A percentile compares a stretch with the other conserved stretches of the same genome.
Evolutionary conservation across 2,797 vertebrate genomes (phyloP).

Genomic region (Clarias fuscus): DNA sequence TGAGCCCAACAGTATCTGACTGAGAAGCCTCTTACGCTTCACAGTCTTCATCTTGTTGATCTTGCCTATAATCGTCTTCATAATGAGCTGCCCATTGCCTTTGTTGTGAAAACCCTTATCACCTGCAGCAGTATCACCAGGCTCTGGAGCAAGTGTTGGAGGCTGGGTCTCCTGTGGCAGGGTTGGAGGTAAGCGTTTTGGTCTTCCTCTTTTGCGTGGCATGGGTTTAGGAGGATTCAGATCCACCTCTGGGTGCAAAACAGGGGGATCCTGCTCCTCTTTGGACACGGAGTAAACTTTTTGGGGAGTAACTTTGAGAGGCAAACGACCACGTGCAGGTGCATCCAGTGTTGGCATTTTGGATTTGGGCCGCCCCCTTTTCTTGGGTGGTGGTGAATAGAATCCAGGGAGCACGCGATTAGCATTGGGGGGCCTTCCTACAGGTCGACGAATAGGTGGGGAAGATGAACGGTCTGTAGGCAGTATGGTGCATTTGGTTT

Average conservation of each 20-base stretch:
- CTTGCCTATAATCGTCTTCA: conserved; percentile 97
- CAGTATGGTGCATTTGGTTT: conserved; percentile 66
- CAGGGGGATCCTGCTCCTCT: conserved; percentile 92
- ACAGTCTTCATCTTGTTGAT: conserved; percentile 99
- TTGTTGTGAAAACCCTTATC: conserved; percentile 83
- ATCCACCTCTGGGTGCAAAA: conserved; percentile 95
- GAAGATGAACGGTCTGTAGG: conserved; percentile 62
- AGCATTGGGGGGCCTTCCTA: conserved; percentile 77
- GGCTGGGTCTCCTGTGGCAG: conserved; percentile 87
- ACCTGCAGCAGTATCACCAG: conserved; percentile 71
- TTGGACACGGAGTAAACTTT: conserved; percentile 92
- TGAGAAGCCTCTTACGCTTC: conserved; percentile 92
- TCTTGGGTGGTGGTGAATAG: conserved; percentile 73
- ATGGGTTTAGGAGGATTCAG: conserved; percentile 87
- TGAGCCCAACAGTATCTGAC: conserved; percentile 86
- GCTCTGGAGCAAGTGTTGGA: conserved; percentile 85
- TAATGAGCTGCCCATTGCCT: conserved; percentile 92
- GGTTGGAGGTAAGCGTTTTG: conserved; percentile 88
- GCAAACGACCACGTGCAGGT: conserved; percentile 78
- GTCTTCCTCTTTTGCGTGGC: conserved; percentile 93
- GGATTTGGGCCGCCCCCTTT: conserved; percentile 88
- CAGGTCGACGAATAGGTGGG: conserved; percentile 71
- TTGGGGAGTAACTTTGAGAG: conserved; percentile 86
- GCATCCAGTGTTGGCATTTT: conserved; percentile 94
- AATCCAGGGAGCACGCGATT: conserved; percentile 74